phyloP scores from a whole-genome alignment of 1,140 invertebrate genomes.

The Vanessa atalanta region DNA sequence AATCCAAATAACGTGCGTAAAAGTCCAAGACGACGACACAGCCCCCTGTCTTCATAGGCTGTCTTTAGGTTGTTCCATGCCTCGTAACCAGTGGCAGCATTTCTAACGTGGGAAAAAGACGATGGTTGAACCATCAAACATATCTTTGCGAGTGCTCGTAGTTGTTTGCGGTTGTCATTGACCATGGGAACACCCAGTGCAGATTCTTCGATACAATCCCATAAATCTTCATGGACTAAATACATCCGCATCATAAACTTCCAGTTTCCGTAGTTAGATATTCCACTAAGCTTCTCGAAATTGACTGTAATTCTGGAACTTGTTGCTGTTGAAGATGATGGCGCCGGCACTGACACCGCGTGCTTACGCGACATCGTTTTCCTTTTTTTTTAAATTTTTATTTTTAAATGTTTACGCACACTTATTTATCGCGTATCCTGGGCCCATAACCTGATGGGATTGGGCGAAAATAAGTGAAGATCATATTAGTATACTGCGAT shows the following conservation, averaged over 20 bases:
- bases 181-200: neutral
- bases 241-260: conserved; percentile 6
- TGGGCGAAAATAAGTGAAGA: too few species aligned
- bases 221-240: conserved; percentile 24
- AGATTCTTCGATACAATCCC: conserved; percentile 11
- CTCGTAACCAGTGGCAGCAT: conserved; percentile 29
- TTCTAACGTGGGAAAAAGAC: conserved; percentile 34
- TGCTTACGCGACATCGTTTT: too few species aligned
- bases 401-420: too few species aligned
- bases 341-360: too few species aligned
- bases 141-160: conserved; percentile 38
- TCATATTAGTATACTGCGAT: too few species aligned
- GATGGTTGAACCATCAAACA: conserved; percentile 34
- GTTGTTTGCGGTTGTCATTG: conserved; percentile 32
- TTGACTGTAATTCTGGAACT: too few species aligned
- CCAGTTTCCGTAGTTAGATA: conserved; percentile 37
- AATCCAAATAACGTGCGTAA: conserved; percentile 18
- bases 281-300: too few species aligned
- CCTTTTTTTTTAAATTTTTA: too few species aligned
- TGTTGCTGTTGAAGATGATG: too few species aligned
- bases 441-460: too few species aligned
- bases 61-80: conserved; percentile 38
- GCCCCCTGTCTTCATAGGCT: conserved; percentile 39
- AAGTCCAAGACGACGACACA: conserved; percentile 38
- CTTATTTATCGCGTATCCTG: too few species aligned